phyloP scores from a whole-genome alignment of 2,797 vertebrate species.

The Setipinna tenuifilis region DNA sequence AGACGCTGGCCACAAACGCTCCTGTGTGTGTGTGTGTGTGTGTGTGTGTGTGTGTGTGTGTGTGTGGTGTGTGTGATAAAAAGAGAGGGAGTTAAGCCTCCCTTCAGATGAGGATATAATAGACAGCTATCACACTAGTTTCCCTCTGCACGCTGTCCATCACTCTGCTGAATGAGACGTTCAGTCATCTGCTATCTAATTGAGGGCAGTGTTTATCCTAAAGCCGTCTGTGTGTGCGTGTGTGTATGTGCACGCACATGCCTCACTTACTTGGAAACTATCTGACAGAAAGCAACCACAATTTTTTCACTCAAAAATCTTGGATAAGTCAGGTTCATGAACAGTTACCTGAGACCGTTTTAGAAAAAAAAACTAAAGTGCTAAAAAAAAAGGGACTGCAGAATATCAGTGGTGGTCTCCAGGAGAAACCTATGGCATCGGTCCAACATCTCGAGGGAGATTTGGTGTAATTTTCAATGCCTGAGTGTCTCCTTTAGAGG shows the following conservation, averaged over 20 bases:
- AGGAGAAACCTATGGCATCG: neutral
- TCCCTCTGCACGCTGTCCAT: neutral
- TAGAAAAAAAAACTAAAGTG: neutral
- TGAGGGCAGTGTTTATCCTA: neutral
- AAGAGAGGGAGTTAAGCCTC: neutral
- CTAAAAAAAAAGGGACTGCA: neutral
- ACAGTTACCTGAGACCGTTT: neutral
- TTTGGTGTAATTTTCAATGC: neutral
- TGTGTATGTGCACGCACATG: too few species aligned
- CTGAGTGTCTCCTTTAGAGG: neutral
- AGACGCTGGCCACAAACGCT: conserved; percentile 1
- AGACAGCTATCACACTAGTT: neutral
- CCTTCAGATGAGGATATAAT: neutral
- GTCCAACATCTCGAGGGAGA: neutral
- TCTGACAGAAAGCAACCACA: neutral
- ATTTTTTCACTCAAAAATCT: neutral
- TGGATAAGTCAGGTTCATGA: neutral
- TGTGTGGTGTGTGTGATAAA: neutral
- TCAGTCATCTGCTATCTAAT: neutral
- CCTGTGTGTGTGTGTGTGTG: neutral
- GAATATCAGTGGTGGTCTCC: neutral
- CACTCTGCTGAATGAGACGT: neutral
- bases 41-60: neutral
- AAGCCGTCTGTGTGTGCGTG: neutral
- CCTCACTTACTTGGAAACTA: neutral